These are phyloP conservation scores for Paracanthobrama guichenoti DNA, from an alignment of 2,113 vertebrate species.

Conservation along the genomic window DNA sequence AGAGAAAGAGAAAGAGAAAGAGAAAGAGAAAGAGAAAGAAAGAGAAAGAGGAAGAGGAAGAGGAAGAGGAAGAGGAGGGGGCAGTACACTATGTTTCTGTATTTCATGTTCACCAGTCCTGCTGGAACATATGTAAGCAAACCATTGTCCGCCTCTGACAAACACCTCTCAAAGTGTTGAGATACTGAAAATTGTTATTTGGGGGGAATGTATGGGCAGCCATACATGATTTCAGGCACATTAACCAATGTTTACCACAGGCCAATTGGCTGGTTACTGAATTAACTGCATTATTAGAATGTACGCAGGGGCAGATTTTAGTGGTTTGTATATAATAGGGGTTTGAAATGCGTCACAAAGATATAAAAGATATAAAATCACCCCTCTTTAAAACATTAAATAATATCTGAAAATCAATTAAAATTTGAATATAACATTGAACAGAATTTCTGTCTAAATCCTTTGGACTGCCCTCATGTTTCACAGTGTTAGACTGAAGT, in stretches of 20 bases:
- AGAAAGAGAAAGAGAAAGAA: background rate
- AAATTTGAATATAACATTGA: background rate
- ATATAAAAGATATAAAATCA: background rate
- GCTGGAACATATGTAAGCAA: conserved; percentile 36
- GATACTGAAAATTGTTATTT: conserved; percentile 1
- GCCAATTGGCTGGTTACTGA: conserved; percentile 12
- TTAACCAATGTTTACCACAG: conserved; percentile 6
- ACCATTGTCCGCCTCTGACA: background rate
- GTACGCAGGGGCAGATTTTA: conserved; percentile 22
- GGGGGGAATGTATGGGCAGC: conserved; percentile 52
- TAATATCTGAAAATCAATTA: conserved; percentile 9
- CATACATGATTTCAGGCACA: conserved; percentile 39
- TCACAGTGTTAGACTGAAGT: conserved; percentile 61
- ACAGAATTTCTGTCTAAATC: conserved; percentile 14
- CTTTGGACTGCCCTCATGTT: conserved; percentile 48
- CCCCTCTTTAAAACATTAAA: conserved; percentile 24
- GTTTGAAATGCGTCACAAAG: background rate
- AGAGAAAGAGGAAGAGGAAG: no score
- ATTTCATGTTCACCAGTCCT: conserved; percentile 41
- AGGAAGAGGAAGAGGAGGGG: no score
- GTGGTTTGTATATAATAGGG: conserved; percentile 35
- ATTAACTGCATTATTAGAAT: conserved; percentile 19
- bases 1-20: background rate
- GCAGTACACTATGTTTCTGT: background rate
- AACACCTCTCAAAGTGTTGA: background rate